These are phyloP conservation scores for Bellardia pandia DNA, from an alignment of 2,888 invertebrate species.

Conservation along the genomic window DNA sequence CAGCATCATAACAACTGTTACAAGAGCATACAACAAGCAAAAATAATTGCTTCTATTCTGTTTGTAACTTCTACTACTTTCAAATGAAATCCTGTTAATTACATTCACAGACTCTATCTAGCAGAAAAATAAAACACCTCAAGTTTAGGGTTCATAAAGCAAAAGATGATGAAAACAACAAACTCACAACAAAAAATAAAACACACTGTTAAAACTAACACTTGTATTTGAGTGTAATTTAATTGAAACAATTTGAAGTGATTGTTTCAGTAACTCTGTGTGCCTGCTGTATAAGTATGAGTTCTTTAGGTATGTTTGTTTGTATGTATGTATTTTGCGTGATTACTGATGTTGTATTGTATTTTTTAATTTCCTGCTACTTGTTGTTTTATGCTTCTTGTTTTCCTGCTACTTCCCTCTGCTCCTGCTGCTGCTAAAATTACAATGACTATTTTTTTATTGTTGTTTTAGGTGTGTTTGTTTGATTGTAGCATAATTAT, in stretches of 20 bases:
- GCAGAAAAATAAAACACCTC: conserved; percentile 7
- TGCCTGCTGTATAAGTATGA: background rate
- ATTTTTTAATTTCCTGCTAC: conserved; percentile 57
- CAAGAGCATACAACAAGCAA: background rate
- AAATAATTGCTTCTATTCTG: conserved; percentile 21
- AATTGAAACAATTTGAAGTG: conserved; percentile 23
- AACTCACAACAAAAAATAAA: background rate
- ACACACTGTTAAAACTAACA: conserved; percentile 33
- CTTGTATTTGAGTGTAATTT: conserved; percentile 36
- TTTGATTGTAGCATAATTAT: conserved; percentile 50
- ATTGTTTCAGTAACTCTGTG: background rate
- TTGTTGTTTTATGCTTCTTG: conserved; percentile 43
- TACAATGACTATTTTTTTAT: background rate
- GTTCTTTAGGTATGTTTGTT: background rate
- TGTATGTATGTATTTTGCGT: conserved; percentile 8
- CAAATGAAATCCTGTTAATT: conserved; percentile 18
- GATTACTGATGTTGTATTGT: conserved; percentile 12
- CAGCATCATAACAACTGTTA: conserved; percentile 3
- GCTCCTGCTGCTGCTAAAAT: background rate
- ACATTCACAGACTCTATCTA: conserved; percentile 3
- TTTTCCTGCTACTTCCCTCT: background rate
- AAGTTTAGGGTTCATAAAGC: conserved; percentile 19
- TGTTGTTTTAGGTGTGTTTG: background rate
- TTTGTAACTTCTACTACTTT: background rate
- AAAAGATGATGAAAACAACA: conserved; percentile 23